A percentile compares a stretch with the other conserved stretches of the same genome.
Evolutionary conservation across 2,888 invertebrate genomes (phyloP).

Genomic region (Dichetophora obliterata): DNA sequence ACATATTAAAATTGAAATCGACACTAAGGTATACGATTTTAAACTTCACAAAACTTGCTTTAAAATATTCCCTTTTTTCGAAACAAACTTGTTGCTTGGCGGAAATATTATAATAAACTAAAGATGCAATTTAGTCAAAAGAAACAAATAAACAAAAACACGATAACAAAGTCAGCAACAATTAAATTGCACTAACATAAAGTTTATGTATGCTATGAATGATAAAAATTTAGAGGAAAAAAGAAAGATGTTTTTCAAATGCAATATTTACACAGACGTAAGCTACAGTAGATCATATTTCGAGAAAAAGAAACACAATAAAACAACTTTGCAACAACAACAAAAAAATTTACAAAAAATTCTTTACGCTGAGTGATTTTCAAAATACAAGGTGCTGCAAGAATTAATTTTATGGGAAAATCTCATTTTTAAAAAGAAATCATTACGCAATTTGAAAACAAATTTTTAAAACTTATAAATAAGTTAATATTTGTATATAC

Average conservation of each 20-base stretch:
- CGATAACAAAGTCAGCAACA: not conserved
- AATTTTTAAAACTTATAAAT: too few species aligned
- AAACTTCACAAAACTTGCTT: too few species aligned
- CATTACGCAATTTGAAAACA: too few species aligned
- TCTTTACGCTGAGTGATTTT: constrained; percentile 21
- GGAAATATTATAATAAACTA: not conserved
- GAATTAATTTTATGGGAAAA: too few species aligned
- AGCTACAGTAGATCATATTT: constrained; percentile 44
- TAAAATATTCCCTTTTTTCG: too few species aligned
- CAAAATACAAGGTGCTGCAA: constrained; percentile 21
- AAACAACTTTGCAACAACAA: not conserved
- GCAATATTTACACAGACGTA: constrained; percentile 39
- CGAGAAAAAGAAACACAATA: constrained; percentile 15
- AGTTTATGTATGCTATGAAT: not conserved
- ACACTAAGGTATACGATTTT: too few species aligned
- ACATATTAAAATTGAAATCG: too few species aligned
- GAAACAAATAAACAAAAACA: not conserved
- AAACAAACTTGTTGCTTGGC: not conserved
- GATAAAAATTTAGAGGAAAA: not conserved
- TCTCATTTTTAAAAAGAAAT: too few species aligned
- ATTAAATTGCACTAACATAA: not conserved
- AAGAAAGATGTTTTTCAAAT: not conserved
- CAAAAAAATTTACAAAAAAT: not conserved
- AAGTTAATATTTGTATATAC: too few species aligned
- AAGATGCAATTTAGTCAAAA: constrained; percentile 5